Conservation (phyloP, 1,140 invertebrate genomes). For the Lineus longissimus region DNA sequence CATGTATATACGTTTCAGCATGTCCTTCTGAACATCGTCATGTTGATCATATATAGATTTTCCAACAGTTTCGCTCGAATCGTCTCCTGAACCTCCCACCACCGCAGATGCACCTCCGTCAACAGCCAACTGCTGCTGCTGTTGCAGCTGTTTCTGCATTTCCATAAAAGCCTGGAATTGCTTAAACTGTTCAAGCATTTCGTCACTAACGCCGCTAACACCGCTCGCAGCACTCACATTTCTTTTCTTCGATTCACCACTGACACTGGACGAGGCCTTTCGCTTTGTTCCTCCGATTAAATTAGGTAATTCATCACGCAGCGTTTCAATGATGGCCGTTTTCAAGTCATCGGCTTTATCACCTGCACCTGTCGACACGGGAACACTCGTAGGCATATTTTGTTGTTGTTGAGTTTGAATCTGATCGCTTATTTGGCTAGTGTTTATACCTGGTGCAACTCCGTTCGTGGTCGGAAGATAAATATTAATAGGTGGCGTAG, state of each 20-base stretch:
- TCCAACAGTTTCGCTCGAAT: not conserved
- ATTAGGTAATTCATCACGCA: conserved; percentile 5
- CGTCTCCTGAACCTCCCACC: not conserved
- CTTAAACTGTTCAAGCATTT: not conserved
- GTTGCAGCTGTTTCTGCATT: not conserved
- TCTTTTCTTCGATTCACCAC: not conserved
- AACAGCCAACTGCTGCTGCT: not conserved
- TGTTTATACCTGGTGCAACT: not conserved
- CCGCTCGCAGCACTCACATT: not conserved
- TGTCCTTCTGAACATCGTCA: not conserved
- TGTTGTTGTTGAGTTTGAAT: too few relatives aligned
- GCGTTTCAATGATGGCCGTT: not conserved
- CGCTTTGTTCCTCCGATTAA: not conserved
- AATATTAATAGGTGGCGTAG: not conserved
- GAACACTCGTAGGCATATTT: too few relatives aligned
- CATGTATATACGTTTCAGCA: conserved; percentile 4
- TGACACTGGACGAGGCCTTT: not conserved
- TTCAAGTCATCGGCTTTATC: conserved; percentile 1
- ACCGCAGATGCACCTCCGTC: too few relatives aligned
- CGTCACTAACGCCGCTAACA: not conserved
- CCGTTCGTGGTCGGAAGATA: not conserved
- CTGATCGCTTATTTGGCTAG: not conserved
- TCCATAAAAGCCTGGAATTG: not conserved
- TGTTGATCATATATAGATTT: not conserved
- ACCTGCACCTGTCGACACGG: too few relatives aligned